Conservation (phyloP, 2,888 invertebrate species). For the Acronicta alni region DNA sequence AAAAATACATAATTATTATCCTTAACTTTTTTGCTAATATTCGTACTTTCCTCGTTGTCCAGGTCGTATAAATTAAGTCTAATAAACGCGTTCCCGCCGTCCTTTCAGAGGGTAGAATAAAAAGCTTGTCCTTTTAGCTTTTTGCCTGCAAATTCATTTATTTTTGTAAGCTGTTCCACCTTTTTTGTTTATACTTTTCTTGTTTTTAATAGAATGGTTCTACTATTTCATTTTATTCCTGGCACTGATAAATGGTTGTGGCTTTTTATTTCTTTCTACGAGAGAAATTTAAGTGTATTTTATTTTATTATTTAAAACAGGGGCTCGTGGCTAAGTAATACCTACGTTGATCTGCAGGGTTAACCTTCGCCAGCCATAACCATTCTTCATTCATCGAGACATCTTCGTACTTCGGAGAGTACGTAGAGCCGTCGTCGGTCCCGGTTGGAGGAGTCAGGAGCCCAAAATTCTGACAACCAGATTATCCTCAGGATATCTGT, state of each 20-base stretch:
- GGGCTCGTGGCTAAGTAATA: no score
- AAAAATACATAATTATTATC: constrained; percentile 8
- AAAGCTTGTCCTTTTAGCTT: constrained; percentile 12
- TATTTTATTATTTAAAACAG: background rate
- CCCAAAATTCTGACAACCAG: no score
- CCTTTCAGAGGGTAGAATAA: constrained; percentile 17
- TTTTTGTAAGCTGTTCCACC: constrained; percentile 26
- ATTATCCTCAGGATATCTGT: no score
- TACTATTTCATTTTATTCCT: constrained; percentile 2
- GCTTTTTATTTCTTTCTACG: background rate
- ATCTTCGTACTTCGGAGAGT: no score
- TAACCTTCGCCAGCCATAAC: no score
- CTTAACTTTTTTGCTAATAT: constrained; percentile 6
- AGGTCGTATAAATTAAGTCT: constrained; percentile 39
- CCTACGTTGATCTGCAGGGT: no score
- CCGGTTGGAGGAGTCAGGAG: no score
- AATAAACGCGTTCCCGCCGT: constrained; percentile 9
- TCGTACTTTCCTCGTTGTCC: constrained; percentile 15
- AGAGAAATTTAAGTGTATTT: background rate
- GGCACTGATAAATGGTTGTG: background rate
- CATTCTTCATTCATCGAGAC: no score
- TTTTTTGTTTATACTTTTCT: constrained; percentile 18
- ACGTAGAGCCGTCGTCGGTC: no score
- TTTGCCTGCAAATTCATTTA: constrained; percentile 33
- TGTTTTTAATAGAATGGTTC: constrained; percentile 20